Percentiles rank a stretch among this genome's conserved stretches.
These are phyloP conservation scores for Myxocyprinus asiaticus DNA, from an alignment of 2,113 vertebrate species.

Conservation along the genomic window DNA sequence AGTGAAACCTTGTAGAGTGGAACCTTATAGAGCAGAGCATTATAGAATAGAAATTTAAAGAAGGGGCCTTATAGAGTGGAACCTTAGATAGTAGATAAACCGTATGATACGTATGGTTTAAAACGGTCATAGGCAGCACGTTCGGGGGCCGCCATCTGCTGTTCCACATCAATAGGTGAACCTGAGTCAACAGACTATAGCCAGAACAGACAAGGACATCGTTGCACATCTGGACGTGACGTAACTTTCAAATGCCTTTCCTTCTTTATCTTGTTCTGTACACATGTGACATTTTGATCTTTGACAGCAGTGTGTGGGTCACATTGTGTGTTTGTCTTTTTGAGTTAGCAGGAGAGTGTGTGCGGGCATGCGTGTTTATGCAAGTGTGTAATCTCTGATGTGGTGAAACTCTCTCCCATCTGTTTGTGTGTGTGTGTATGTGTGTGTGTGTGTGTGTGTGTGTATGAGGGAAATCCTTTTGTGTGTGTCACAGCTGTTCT, in stretches of 20 bases:
- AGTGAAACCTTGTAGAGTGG: no score
- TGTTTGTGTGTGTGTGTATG: no score
- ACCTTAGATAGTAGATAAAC: no score
- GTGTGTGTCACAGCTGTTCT: not conserved
- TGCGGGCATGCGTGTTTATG: not conserved
- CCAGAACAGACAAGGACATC: no score
- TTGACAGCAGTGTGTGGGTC: not conserved
- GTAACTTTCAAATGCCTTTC: not conserved
- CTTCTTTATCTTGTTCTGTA: not conserved
- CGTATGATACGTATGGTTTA: no score
- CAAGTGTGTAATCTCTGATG: not conserved
- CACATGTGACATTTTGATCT: constrained; percentile 23
- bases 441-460: no score
- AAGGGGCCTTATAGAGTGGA: no score
- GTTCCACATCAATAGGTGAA: no score
- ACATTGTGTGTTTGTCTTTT: constrained; percentile 26
- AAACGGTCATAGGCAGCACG: not conserved
- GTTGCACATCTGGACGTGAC: constrained; percentile 15
- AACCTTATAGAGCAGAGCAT: no score
- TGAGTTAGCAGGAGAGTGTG: not conserved
- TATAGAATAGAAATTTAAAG: no score
- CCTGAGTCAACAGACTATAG: not conserved
- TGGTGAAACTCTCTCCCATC: no score
- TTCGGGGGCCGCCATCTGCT: not conserved
- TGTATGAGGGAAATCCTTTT: no score